These are phyloP conservation scores for Epinephelus fuscoguttatus DNA, from an alignment of 2,113 vertebrate species.

Conservation along the genomic window DNA sequence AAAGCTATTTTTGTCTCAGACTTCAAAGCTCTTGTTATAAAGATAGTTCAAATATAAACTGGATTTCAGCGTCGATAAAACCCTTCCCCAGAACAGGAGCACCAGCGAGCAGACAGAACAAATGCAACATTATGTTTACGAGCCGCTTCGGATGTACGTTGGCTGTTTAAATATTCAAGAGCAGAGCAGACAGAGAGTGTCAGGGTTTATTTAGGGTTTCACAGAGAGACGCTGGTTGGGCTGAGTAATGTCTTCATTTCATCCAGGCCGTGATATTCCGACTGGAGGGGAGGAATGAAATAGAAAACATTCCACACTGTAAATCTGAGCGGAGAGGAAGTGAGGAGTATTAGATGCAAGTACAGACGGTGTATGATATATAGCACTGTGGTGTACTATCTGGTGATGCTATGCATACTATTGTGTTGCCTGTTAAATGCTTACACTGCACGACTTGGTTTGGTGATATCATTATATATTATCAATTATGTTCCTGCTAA, in stretches of 20 bases:
- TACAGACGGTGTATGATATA: neutral
- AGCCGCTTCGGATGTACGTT: neutral
- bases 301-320: conserved; percentile 10
- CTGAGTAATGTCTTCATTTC: conserved; percentile 57
- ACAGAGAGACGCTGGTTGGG: conserved; percentile 21
- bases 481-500: neutral
- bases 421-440: neutral
- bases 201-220: conserved; percentile 30
- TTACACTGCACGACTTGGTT: neutral
- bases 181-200: conserved; percentile 13
- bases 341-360: neutral
- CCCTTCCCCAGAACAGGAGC: neutral
- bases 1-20: conserved; percentile 45
- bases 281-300: conserved; percentile 4
- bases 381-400: neutral
- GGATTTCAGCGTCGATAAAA: conserved; percentile 10
- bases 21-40: conserved; percentile 39
- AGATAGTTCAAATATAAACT: conserved; percentile 25
- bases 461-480: too few species aligned
- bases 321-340: neutral
- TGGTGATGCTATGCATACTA: neutral
- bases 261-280: conserved; percentile 19
- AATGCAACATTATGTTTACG: conserved; percentile 32
- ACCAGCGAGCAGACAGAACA: neutral
- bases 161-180: conserved; percentile 54